These are phyloP conservation scores for Drosophila albomicans DNA, from an alignment of 1,140 invertebrate species.

Conservation along the genomic window DNA sequence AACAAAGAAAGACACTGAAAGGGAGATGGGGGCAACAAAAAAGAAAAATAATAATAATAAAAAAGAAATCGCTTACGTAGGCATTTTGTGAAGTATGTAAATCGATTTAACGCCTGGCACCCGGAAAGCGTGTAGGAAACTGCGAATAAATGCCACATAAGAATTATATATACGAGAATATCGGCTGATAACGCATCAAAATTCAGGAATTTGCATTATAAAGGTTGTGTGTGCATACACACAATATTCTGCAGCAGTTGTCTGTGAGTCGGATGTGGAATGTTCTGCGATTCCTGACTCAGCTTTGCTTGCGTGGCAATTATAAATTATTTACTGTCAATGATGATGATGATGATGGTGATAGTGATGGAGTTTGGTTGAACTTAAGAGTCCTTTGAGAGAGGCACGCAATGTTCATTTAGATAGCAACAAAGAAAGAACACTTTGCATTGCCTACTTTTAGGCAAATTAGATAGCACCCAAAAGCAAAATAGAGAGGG, in stretches of 20 bases:
- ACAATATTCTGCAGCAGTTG: conserved; percentile 14
- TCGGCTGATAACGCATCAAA: conserved; percentile 63
- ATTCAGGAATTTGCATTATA: conserved; percentile 65
- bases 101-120: conserved; percentile 61
- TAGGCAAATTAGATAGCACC: conserved; percentile 71
- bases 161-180: conserved; percentile 9
- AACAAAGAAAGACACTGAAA: conserved; percentile 17
- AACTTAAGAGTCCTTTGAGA: neutral
- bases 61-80: conserved; percentile 67
- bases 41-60: conserved; percentile 42
- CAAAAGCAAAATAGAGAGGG: neutral
- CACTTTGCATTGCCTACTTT: conserved; percentile 66
- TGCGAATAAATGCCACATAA: conserved; percentile 65
- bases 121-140: conserved; percentile 39
- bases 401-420: conserved; percentile 76
- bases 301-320: conserved; percentile 63
- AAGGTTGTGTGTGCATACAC: conserved; percentile 21
- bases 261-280: neutral
- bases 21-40: neutral
- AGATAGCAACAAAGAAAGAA: conserved; percentile 76
- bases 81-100: conserved; percentile 76
- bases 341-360: conserved; percentile 35
- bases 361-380: neutral
- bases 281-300: neutral
- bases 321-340: conserved; percentile 77